A percentile compares a stretch with the other conserved stretches of the same genome.
Conservation (phyloP, 2,113 vertebrate genomes). For the Corythaeola cristata region DNA sequence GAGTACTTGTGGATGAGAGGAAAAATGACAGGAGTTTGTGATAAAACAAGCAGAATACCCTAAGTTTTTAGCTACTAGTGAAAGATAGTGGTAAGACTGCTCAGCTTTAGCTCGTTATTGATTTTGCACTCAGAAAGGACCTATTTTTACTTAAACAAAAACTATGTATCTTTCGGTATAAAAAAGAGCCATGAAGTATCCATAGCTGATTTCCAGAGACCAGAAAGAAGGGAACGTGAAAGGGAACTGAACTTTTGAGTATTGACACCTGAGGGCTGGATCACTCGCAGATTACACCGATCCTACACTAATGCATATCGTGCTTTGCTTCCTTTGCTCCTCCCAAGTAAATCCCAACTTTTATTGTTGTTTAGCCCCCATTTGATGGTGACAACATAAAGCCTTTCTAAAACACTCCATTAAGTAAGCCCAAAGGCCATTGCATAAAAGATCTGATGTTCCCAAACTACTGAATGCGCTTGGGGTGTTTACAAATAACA, state of each 20-base stretch:
- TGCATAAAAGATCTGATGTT: not conserved
- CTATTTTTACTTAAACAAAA: not conserved
- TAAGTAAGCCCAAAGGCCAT: not conserved
- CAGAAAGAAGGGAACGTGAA: not conserved
- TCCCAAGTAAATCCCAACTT: not conserved
- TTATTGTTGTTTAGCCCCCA: not conserved
- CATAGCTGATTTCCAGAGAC: not conserved
- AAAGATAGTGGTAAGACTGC: not conserved
- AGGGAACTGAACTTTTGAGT: not conserved
- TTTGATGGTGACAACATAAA: not conserved
- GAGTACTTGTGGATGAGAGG: not conserved
- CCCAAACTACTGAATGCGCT: not conserved
- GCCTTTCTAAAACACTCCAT: not conserved
- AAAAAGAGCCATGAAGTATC: not conserved
- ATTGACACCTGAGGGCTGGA: not conserved
- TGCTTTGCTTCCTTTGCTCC: not conserved
- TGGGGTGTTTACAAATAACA: not conserved
- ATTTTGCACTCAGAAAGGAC: not conserved
- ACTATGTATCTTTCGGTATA: not conserved
- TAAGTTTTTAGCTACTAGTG: not conserved
- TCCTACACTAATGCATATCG: not conserved
- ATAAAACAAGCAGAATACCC: not conserved
- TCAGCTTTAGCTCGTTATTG: not conserved
- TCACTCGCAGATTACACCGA: not conserved
- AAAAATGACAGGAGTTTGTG: not conserved